Percentiles rank a stretch among this genome's conserved stretches.
Conservation (phyloP, 1,140 invertebrate species). For the roundworm (Caenorhabditis elegans) region DNA sequence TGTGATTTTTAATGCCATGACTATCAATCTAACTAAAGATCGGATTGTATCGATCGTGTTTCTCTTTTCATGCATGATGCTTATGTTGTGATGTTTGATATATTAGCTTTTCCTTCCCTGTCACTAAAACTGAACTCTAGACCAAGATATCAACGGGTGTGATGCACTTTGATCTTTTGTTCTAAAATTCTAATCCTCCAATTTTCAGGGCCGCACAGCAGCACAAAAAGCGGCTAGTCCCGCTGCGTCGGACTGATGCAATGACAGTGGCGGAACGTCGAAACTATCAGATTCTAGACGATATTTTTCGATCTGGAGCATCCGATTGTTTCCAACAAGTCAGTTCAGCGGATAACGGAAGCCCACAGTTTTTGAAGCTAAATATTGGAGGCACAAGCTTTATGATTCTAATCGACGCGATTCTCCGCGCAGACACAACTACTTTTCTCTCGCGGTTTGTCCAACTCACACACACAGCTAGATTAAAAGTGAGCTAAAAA, state of each 20-base stretch:
- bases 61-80: slow-evolving; percentile 27
- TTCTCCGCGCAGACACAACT: slow-evolving; percentile 57
- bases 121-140: slow-evolving; percentile 27
- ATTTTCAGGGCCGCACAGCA: slow-evolving; percentile 58
- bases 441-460: slow-evolving; percentile 62
- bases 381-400: slow-evolving; percentile 61
- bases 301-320: slow-evolving; percentile 53
- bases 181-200: background rate
- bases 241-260: slow-evolving; percentile 62
- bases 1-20: background rate
- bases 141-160: background rate
- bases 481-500: slow-evolving; percentile 27
- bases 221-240: slow-evolving; percentile 61
- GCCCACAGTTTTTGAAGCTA: slow-evolving; percentile 52
- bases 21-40: background rate
- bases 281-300: slow-evolving; percentile 61
- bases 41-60: background rate
- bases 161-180: background rate
- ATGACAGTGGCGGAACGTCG: slow-evolving; percentile 61
- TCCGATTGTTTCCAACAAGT: slow-evolving; percentile 52
- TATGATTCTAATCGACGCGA: slow-evolving; percentile 58
- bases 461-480: slow-evolving; percentile 54
- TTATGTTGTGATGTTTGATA: slow-evolving; percentile 31
- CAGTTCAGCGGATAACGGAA: slow-evolving; percentile 33
- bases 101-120: slow-evolving; percentile 5